These are phyloP conservation scores for Heliconius erato DNA, from an alignment of 2,888 invertebrate genomes.

Conservation along the genomic window DNA sequence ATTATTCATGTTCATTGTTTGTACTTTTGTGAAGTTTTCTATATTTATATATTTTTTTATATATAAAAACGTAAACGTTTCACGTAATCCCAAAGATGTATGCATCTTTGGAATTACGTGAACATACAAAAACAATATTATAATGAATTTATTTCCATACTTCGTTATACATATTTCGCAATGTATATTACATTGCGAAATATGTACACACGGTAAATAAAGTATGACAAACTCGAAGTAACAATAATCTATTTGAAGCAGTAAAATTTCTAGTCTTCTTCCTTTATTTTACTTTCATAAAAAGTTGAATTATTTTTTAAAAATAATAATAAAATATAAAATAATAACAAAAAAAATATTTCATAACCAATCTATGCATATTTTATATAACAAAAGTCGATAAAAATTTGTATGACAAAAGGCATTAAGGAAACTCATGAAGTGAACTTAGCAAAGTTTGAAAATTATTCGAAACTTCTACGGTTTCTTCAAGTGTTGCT, in stretches of 20 bases:
- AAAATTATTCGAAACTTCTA: constrained; percentile 22
- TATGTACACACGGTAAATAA: background rate
- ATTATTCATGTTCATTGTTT: constrained; percentile 16
- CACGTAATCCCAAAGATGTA: no score
- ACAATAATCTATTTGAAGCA: no score
- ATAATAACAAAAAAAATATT: background rate
- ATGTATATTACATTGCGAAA: background rate
- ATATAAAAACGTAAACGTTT: no score
- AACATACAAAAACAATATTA: background rate
- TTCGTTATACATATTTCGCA: no score
- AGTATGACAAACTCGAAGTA: no score
- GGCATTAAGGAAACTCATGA: constrained; percentile 9
- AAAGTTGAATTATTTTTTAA: background rate
- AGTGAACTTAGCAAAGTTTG: constrained; percentile 15
- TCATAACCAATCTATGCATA: background rate
- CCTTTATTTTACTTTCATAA: background rate
- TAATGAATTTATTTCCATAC: background rate
- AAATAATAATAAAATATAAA: background rate
- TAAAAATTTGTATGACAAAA: constrained; percentile 1
- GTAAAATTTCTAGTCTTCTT: background rate
- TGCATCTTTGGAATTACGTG: no score
- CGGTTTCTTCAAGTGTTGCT: background rate
- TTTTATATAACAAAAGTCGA: background rate
- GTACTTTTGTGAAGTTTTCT: background rate
- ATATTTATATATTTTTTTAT: background rate